Evolutionary conservation across 2,113 vertebrate genomes (phyloP).

Genomic region (Catagonus wagneri): DNA sequence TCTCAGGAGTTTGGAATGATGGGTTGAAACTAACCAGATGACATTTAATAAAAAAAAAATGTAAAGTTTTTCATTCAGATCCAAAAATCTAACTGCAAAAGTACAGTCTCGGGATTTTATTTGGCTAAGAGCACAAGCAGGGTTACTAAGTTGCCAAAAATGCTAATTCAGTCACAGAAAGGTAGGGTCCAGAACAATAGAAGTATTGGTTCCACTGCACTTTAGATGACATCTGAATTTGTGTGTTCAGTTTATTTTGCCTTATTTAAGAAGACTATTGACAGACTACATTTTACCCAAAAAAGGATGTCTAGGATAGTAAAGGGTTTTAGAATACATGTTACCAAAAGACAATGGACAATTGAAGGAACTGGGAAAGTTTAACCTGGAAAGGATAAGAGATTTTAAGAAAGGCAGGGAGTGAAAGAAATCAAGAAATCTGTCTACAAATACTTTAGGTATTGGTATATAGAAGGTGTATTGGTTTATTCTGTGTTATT

Average conservation of each 20-base stretch:
- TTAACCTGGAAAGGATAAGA: constrained; percentile 52
- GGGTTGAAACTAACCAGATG: constrained; percentile 79
- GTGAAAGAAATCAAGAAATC: constrained; percentile 43
- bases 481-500: constrained; percentile 31
- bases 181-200: constrained; percentile 62
- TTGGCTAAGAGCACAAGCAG: constrained; percentile 61
- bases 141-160: constrained; percentile 72
- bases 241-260: constrained; percentile 66
- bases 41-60: constrained; percentile 74
- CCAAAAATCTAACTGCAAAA: constrained; percentile 74
- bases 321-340: constrained; percentile 54
- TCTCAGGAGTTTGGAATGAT: constrained; percentile 81
- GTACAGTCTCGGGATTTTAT: constrained; percentile 68
- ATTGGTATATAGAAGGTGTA: neutral
- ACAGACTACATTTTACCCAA: constrained; percentile 36
- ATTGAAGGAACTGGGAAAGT: constrained; percentile 11
- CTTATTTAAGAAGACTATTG: constrained; percentile 62
- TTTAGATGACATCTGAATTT: constrained; percentile 71
- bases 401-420: neutral
- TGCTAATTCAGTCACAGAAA: constrained; percentile 68
- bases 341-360: constrained; percentile 63
- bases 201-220: constrained; percentile 63
- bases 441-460: constrained; percentile 40
- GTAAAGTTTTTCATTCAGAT: constrained; percentile 69
- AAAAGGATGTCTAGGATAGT: constrained; percentile 50